Evolutionary conservation across 2,888 invertebrate species (phyloP).

Genomic region (Parapristionchus giblindavisi): DNA sequence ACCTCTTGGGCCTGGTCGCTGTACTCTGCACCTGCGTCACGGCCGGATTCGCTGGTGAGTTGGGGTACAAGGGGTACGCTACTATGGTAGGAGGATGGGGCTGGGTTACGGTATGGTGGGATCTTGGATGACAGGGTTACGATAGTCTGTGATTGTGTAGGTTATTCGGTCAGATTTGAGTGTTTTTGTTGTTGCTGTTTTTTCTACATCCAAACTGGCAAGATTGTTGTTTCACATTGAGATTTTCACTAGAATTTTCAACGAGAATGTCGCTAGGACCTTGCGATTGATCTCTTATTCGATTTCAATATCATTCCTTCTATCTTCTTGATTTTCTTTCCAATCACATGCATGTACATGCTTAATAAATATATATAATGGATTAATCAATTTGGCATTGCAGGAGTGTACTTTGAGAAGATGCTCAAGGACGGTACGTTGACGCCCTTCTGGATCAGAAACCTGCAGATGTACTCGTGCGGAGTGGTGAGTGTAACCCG

Average conservation of each 20-base stretch:
- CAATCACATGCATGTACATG: too few relatives aligned
- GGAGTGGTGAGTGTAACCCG: constrained; percentile 59
- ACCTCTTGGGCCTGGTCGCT: constrained; percentile 64
- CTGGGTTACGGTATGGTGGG: background rate
- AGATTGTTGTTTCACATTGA: background rate
- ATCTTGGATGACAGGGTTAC: background rate
- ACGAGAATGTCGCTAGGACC: background rate
- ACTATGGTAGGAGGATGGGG: background rate
- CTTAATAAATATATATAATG: too few relatives aligned
- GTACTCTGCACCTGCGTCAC: constrained; percentile 69
- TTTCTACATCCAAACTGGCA: background rate
- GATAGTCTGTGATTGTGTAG: background rate
- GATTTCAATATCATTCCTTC: background rate
- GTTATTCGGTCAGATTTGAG: background rate
- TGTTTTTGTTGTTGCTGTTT: background rate
- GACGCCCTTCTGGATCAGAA: constrained; percentile 70
- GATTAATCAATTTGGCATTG: background rate
- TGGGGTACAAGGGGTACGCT: too few relatives aligned
- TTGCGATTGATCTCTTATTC: background rate
- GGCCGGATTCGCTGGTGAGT: constrained; percentile 69
- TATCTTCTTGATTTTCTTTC: too few relatives aligned
- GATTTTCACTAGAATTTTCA: background rate
- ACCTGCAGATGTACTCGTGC: constrained; percentile 70
- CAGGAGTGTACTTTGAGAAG: constrained; percentile 70
- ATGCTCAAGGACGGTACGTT: constrained; percentile 69